A percentile compares a stretch with the other conserved stretches of the same genome.
These are phyloP conservation scores for Malurus leucopterus DNA, from an alignment of 2,797 vertebrate species.

Conservation along the genomic window DNA sequence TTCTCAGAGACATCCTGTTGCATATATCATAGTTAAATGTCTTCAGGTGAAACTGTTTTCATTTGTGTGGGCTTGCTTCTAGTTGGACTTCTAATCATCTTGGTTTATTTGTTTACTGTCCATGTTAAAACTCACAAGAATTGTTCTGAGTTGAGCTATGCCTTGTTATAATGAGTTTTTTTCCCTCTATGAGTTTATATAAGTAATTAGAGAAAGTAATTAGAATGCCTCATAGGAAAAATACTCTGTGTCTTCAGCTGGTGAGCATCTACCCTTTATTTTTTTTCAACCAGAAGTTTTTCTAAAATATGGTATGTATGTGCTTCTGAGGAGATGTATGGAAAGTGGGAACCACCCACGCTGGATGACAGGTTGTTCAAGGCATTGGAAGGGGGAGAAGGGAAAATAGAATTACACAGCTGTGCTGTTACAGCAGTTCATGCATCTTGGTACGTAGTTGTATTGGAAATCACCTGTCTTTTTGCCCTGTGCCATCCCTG, in stretches of 20 bases:
- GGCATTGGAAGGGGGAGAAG: neutral
- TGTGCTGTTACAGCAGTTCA: neutral
- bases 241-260: neutral
- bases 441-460: neutral
- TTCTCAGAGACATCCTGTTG: neutral
- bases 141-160: neutral
- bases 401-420: neutral
- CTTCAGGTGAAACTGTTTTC: neutral
- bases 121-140: neutral
- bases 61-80: neutral
- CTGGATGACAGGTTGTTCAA: neutral
- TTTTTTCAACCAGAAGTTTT: neutral
- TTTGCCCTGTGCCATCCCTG: neutral
- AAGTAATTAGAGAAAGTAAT: neutral
- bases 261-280: neutral
- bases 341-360: neutral
- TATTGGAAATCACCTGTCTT: neutral
- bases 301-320: neutral
- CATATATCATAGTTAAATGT: neutral
- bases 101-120: neutral
- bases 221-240: neutral
- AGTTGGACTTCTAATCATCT: neutral
- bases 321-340: neutral
- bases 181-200: neutral
- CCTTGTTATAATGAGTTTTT: neutral